A percentile compares a stretch with the other conserved stretches of the same genome.
phyloP scores from a whole-genome alignment of 1,140 invertebrate species.

The Drosophila funebris region DNA sequence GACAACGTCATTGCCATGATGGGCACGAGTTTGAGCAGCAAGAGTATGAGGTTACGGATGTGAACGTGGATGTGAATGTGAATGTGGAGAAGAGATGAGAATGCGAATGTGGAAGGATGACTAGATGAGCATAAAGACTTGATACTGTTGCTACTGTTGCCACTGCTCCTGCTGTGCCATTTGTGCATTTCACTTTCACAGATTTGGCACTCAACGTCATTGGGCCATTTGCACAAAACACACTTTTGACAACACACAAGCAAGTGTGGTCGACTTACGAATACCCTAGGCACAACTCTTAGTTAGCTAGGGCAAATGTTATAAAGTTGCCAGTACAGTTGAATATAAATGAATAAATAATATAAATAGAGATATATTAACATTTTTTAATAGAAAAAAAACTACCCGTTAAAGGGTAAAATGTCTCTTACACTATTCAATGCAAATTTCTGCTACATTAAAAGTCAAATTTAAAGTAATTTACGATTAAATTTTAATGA shows the following conservation, averaged over 20 bases:
- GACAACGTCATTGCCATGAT: conserved; percentile 34
- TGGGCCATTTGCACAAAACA: conserved; percentile 49
- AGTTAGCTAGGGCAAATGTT: neutral
- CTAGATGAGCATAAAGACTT: neutral
- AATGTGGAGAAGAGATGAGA: neutral
- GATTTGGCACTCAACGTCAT: conserved; percentile 53
- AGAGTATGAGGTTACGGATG: neutral
- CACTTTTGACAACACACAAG: conserved; percentile 24
- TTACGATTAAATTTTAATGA: too few species aligned
- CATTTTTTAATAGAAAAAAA: too few species aligned
- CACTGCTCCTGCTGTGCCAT: conserved; percentile 6
- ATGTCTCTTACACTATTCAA: too few species aligned
- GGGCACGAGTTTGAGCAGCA: neutral
- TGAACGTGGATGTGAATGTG: neutral
- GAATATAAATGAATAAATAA: neutral
- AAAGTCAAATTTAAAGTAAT: too few species aligned
- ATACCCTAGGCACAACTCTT: neutral
- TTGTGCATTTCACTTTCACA: conserved; percentile 49
- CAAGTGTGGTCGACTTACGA: neutral
- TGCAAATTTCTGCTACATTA: too few species aligned
- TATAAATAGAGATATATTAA: neutral
- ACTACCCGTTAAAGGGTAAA: too few species aligned
- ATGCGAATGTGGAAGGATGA: neutral
- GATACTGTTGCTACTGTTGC: neutral
- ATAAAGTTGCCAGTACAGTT: too few species aligned